phyloP scores from a whole-genome alignment of 2,797 vertebrate species.

The Antrozous pallidus region DNA sequence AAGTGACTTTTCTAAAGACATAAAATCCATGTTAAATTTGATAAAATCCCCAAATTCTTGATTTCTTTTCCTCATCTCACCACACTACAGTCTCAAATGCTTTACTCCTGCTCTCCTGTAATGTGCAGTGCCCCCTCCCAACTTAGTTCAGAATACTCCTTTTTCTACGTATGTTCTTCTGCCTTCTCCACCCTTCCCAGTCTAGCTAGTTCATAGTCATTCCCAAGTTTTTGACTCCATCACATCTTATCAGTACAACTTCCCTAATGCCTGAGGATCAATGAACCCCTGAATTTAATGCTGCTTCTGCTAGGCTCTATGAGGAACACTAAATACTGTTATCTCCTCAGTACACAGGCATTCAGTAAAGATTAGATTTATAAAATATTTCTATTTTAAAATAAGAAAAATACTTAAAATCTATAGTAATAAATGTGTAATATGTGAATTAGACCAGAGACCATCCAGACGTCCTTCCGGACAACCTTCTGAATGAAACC shows the following conservation, averaged over 20 bases:
- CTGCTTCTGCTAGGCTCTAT: not conserved
- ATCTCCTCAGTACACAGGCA: not conserved
- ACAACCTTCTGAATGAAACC: too few relatives aligned
- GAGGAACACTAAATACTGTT: not conserved
- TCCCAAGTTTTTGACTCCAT: not conserved
- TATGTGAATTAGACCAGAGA: too few relatives aligned
- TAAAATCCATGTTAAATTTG: not conserved
- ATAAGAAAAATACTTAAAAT: not conserved
- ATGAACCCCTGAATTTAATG: not conserved
- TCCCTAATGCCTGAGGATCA: not conserved
- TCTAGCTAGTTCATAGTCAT: not conserved
- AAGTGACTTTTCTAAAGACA: not conserved
- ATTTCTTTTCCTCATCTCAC: not conserved
- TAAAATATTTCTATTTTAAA: not conserved
- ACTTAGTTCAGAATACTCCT: not conserved
- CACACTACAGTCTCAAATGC: not conserved
- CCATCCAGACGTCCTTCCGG: too few relatives aligned
- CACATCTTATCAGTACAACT: not conserved
- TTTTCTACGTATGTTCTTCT: not conserved
- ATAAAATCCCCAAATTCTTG: not conserved
- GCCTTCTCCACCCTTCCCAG: not conserved
- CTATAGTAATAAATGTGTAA: too few relatives aligned
- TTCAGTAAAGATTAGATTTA: not conserved
- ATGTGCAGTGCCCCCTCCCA: accelerated
- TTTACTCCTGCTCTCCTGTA: not conserved